Evolutionary conservation across 2,797 vertebrate genomes (phyloP).

Genomic region (Sebastes miniatus): DNA sequence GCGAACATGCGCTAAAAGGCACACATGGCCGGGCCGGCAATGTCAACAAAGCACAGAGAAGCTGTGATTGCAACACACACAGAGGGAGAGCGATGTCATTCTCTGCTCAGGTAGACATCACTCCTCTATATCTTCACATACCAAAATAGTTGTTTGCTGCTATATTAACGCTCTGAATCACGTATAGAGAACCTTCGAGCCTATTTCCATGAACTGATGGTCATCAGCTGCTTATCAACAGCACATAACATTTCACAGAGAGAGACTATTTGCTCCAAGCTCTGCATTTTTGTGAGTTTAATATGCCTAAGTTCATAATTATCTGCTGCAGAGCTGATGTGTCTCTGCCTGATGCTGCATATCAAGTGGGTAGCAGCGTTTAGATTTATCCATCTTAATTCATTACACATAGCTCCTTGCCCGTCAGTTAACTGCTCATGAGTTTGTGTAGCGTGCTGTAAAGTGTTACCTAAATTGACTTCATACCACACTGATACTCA

Average conservation of each 20-base stretch:
- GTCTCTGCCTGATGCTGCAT: constrained; percentile 28
- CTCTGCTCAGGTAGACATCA: no score
- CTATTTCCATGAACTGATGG: constrained; percentile 27
- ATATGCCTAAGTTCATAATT: constrained; percentile 47
- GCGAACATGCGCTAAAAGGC: no score
- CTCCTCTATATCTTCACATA: not conserved
- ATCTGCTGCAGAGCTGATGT: constrained; percentile 29
- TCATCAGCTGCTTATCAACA: constrained; percentile 50
- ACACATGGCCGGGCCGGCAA: fast-evolving
- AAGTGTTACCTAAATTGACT: not conserved
- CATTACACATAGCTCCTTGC: not conserved
- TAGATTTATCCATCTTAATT: constrained; percentile 31
- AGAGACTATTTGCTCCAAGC: constrained; percentile 27
- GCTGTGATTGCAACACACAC: no score
- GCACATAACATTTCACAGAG: constrained; percentile 11
- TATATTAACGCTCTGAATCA: not conserved
- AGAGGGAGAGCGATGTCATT: no score
- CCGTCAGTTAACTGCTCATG: not conserved
- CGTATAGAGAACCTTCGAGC: not conserved
- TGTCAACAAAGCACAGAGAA: no score
- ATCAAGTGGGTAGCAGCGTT: constrained; percentile 12
- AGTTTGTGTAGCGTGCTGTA: not conserved
- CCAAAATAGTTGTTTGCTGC: not conserved
- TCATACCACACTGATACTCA: not conserved
- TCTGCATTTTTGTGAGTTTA: constrained; percentile 11